Base-by-base conservation (phyloP, 2,888 invertebrate species). In the Caenorhabditis sinica region DNA sequence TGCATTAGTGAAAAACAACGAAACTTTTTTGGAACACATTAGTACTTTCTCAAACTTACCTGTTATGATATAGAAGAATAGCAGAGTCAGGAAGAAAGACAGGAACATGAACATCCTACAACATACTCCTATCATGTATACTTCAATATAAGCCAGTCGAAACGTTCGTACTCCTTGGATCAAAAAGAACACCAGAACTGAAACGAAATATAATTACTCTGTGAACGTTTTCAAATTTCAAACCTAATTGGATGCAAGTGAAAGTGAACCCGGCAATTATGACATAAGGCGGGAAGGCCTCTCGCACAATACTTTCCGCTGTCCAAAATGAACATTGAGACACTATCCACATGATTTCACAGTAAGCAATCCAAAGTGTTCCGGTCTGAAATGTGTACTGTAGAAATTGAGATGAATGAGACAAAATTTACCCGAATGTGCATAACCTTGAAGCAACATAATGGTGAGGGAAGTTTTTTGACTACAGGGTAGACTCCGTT, bases 331-430 rank as follows among this genome's bases (percentile, higher is more conserved):
- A 83, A 11, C 83, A 82, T 53, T 89, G 89, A 5, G 88, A 84
- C 0, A 88, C 88, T 51, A 89, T 88, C 89, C 89, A 89, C 85
- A 89, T 85, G 66, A 88, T 87, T 69, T 89, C 89, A 30, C 85
- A 76, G 53, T 88, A 89, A 0, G 88, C 89, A 30, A 89, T 86
- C 88, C 89, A 89, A 17, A 84, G 71, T 0, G 88, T 75, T 23
- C 88, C 88, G 15, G 88, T 86, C 89, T 89, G 72, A 45, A 87
- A 76, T 60, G 33, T 4, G 33, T 33, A 33, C 33, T 11, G 13
- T 40, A 40, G 9, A 2, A 40, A 40, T 40, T 6, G 40, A 11
- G 40, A 30, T 0, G 11, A 2, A 25, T 66, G 9, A 23, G 20
- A 30, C 6, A 17, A 1, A 30, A 11, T 23, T 72, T 60, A 84